Evolutionary conservation across 2,113 vertebrate genomes (phyloP).

Genomic region (Cyanoramphus novaezelandiae): DNA sequence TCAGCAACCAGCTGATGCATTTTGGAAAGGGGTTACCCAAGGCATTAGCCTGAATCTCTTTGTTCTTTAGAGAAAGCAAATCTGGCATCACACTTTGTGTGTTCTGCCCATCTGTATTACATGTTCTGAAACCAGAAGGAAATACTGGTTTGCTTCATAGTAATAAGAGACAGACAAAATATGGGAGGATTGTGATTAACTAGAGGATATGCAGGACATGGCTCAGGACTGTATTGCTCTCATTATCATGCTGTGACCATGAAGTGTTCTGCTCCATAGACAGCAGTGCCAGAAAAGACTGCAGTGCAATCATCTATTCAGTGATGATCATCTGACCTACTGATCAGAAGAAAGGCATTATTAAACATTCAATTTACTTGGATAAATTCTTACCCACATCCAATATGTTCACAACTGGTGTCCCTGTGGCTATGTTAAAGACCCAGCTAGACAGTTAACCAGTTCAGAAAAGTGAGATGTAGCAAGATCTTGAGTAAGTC

Average conservation of each 20-base stretch:
- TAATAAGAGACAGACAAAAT: not conserved
- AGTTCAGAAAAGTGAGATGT: not conserved
- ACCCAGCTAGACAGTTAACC: not conserved
- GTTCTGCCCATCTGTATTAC: not conserved
- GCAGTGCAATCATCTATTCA: not conserved
- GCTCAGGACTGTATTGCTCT: not conserved
- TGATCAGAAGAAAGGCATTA: not conserved
- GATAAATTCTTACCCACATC: not conserved
- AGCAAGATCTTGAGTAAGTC: not conserved
- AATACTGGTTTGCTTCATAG: not conserved
- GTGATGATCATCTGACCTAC: not conserved
- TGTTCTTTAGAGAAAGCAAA: not conserved
- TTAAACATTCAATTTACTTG: not conserved
- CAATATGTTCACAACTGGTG: not conserved
- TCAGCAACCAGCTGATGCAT: not conserved
- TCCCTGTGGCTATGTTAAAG: not conserved
- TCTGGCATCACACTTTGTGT: not conserved
- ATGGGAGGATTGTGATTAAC: not conserved
- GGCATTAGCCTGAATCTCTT: not conserved
- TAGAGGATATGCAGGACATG: not conserved
- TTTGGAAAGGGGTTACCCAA: not conserved
- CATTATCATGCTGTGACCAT: not conserved
- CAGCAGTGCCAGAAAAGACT: not conserved
- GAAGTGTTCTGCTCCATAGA: not conserved
- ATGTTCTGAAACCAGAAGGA: constrained; percentile 23